phyloP scores from a whole-genome alignment of 2,888 invertebrate genomes.

The Ectemnius lituratus region DNA sequence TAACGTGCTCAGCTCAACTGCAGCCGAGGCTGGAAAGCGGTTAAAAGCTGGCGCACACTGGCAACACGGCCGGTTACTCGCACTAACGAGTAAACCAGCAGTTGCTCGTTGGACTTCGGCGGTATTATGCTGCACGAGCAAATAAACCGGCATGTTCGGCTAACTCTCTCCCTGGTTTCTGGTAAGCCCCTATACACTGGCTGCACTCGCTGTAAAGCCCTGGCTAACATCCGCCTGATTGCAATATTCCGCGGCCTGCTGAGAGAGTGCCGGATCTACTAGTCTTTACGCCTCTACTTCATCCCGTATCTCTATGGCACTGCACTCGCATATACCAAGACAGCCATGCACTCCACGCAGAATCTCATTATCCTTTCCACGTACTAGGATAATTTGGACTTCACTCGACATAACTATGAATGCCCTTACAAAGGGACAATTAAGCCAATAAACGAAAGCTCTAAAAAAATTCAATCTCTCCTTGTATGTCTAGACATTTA shows the following conservation, averaged over 20 bases:
- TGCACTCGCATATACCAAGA: constrained; percentile 35
- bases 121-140: constrained; percentile 65
- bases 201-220: constrained; percentile 59
- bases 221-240: constrained; percentile 65
- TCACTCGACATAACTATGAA: no score
- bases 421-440: no score
- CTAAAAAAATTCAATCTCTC: no score
- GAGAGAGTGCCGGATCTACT: constrained; percentile 57
- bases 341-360: not conserved
- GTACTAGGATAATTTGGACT: no score
- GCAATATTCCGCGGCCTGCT: constrained; percentile 64
- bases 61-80: constrained; percentile 63
- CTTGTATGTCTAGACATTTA: no score
- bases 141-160: constrained; percentile 64
- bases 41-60: constrained; percentile 38
- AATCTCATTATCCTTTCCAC: no score
- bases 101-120: constrained; percentile 62
- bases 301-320: not conserved
- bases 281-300: constrained; percentile 41
- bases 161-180: constrained; percentile 63
- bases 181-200: constrained; percentile 63
- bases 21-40: no score
- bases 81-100: constrained; percentile 65
- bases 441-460: no score
- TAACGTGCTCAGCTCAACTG: no score